A percentile compares a stretch with the other conserved stretches of the same genome.
These are phyloP conservation scores for Nothoprocta pentlandii DNA, from an alignment of 2,113 vertebrate species.

Conservation along the genomic window DNA sequence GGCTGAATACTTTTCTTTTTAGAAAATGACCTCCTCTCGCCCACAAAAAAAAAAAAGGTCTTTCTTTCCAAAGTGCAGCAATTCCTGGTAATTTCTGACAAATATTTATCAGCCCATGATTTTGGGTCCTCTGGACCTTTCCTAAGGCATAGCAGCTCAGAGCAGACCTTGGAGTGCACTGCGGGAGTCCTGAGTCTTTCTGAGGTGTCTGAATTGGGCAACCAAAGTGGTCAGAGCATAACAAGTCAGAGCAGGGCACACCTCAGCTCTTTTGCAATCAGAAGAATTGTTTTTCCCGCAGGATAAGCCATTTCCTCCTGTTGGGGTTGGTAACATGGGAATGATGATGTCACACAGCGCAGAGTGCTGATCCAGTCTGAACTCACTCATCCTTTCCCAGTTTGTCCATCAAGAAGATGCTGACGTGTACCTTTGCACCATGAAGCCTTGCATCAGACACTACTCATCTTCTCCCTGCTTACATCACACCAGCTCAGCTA, in stretches of 20 bases:
- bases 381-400: not conserved
- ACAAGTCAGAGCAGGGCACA: not conserved
- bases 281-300: not conserved
- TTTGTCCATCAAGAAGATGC: not conserved
- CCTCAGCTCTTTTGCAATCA: not conserved
- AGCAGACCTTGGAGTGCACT: not conserved
- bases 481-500: not conserved
- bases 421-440: not conserved
- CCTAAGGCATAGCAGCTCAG: accelerated
- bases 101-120: accelerated
- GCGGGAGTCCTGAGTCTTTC: accelerated
- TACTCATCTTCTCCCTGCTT: not conserved
- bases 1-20: not conserved
- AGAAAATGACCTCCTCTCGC: not conserved
- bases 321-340: not conserved
- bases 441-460: not conserved
- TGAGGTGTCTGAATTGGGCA: not conserved
- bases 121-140: not conserved
- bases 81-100: not conserved
- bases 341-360: not conserved
- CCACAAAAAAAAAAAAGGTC: not conserved
- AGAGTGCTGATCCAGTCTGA: not conserved
- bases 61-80: not conserved
- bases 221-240: not conserved
- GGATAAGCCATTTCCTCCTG: not conserved